Conservation (phyloP, 2,888 invertebrate genomes). For the Colostygia pectinataria region DNA sequence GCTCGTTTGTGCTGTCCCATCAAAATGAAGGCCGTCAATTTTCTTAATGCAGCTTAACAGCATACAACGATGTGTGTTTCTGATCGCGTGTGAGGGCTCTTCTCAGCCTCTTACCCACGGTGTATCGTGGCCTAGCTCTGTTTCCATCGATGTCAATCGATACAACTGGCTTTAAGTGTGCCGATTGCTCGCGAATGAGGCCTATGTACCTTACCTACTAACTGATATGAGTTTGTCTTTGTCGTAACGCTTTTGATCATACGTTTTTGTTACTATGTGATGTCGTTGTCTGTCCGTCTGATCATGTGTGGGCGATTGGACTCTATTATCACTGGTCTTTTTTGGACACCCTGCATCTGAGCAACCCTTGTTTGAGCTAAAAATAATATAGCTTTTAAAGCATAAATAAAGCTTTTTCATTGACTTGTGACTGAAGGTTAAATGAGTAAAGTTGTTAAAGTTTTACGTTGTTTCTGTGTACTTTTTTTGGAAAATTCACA, state of each 20-base stretch:
- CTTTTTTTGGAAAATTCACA: too few species aligned
- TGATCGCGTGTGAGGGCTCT: constrained; percentile 21
- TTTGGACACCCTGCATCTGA: too few species aligned
- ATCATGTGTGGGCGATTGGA: too few species aligned
- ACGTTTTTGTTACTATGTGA: constrained; percentile 9
- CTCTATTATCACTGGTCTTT: background rate
- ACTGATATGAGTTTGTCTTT: constrained; percentile 5
- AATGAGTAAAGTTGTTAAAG: too few species aligned
- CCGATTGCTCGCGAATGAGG: constrained; percentile 41
- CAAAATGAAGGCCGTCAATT: constrained; percentile 52
- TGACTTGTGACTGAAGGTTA: too few species aligned
- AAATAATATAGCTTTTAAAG: too few species aligned
- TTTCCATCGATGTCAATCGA: constrained; percentile 58
- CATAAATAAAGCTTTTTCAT: too few species aligned
- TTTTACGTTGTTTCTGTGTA: too few species aligned
- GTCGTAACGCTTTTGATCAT: background rate
- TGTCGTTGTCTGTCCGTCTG: constrained; percentile 1
- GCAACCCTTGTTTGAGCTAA: too few species aligned
- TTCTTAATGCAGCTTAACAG: constrained; percentile 34
- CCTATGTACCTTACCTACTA: constrained; percentile 32
- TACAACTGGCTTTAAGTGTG: constrained; percentile 51
- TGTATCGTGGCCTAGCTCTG: constrained; percentile 43
- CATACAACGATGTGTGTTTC: constrained; percentile 20
- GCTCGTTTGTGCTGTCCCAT: constrained; percentile 47
- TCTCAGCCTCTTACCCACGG: constrained; percentile 35